Evolutionary conservation across 2,888 invertebrate species (phyloP).

Genomic region (Cryptosula pallasiana): DNA sequence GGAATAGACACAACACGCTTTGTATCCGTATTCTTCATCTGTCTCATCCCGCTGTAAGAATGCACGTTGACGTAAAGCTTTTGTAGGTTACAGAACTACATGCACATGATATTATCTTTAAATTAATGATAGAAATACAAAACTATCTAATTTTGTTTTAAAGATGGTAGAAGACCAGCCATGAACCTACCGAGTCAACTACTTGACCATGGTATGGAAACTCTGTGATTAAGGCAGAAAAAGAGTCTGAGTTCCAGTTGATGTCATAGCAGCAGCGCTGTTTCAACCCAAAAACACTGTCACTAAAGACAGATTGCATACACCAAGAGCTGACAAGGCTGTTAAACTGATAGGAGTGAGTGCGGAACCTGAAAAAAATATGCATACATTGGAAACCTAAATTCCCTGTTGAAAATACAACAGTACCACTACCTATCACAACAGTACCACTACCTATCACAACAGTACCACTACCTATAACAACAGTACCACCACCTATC

Average conservation of each 20-base stretch:
- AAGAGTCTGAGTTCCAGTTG: neutral
- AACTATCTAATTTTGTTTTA: too few relatives aligned
- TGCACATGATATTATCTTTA: too few relatives aligned
- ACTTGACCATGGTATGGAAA: conserved; percentile 20
- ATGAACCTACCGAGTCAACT: neutral
- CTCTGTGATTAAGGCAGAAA: conserved; percentile 3
- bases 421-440: too few relatives aligned
- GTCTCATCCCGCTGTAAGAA: neutral
- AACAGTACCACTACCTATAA: too few relatives aligned
- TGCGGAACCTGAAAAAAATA: neutral
- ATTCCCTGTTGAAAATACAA: too few relatives aligned
- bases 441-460: too few relatives aligned
- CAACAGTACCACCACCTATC: too few relatives aligned
- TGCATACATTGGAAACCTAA: too few relatives aligned
- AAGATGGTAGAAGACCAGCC: too few relatives aligned
- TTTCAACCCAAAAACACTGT: neutral
- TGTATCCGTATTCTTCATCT: neutral
- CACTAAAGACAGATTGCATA: conserved; percentile 1
- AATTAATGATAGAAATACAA: too few relatives aligned
- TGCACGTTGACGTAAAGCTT: too few relatives aligned
- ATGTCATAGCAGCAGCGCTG: conserved; percentile 14
- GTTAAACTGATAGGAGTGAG: neutral
- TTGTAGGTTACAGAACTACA: too few relatives aligned
- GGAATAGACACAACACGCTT: neutral
- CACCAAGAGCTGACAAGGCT: neutral